Percentiles rank a stretch among this genome's conserved stretches.
These are phyloP conservation scores for Cataglyphis livida DNA, from an alignment of 2,888 invertebrate species.

Conservation along the genomic window DNA sequence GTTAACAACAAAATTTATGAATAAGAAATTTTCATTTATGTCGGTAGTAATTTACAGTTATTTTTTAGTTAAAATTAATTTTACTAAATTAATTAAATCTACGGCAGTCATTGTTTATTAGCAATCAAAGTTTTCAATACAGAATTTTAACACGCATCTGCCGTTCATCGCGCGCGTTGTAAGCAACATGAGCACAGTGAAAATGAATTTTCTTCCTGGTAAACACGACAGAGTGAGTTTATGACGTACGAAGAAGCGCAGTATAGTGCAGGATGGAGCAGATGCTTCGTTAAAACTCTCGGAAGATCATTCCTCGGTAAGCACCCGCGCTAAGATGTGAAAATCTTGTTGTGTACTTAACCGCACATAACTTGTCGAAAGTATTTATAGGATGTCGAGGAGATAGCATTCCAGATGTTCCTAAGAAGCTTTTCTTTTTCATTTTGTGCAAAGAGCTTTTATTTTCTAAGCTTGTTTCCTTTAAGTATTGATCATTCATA, in stretches of 20 bases:
- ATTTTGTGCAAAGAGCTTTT: constrained; percentile 32
- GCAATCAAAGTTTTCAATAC: constrained; percentile 23
- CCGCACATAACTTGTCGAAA: constrained; percentile 46
- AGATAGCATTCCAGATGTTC: constrained; percentile 18
- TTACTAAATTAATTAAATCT: constrained; percentile 27
- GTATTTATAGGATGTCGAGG: constrained; percentile 44
- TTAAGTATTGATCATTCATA: constrained; percentile 24
- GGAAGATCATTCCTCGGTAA: constrained; percentile 48
- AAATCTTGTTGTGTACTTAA: constrained; percentile 45
- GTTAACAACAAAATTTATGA: constrained; percentile 17
- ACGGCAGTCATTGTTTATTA: not conserved
- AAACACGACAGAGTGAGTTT: constrained; percentile 41
- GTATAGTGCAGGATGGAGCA: not conserved
- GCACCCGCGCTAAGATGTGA: constrained; percentile 33
- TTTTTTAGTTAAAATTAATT: constrained; percentile 1
- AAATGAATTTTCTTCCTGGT: constrained; percentile 41
- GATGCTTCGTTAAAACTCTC: constrained; percentile 53
- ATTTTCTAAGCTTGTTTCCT: constrained; percentile 12
- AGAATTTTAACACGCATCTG: not conserved
- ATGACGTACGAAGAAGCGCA: constrained; percentile 16
- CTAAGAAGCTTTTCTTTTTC: constrained; percentile 22
- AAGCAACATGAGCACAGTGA: constrained; percentile 12
- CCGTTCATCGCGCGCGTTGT: not conserved
- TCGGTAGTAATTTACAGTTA: not conserved
- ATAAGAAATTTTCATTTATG: not conserved